Evolutionary conservation across 2,888 invertebrate genomes (phyloP).

Genomic region (Megastigmus dorsalis): DNA sequence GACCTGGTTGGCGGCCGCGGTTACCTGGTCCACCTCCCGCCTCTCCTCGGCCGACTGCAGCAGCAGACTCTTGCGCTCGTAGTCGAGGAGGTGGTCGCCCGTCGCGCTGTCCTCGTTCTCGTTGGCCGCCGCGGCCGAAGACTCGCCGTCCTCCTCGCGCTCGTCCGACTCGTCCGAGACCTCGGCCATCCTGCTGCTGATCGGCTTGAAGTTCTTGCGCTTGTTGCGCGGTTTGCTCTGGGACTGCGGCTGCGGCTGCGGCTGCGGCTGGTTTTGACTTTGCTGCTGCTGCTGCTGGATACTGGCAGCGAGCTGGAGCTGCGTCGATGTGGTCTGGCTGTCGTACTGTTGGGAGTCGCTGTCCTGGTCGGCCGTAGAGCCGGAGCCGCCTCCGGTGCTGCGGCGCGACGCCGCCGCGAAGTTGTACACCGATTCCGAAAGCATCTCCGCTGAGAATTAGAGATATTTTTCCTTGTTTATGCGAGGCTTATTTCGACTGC

Average conservation of each 20-base stretch:
- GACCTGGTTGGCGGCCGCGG: constrained; percentile 60
- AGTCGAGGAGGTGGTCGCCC: constrained; percentile 54
- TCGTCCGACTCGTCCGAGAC: constrained; percentile 70
- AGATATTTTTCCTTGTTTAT: too few species aligned
- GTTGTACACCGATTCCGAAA: constrained; percentile 74
- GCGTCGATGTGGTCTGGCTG: constrained; percentile 22
- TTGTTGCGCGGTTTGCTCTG: constrained; percentile 75
- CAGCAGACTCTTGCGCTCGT: constrained; percentile 51
- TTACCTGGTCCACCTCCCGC: too few species aligned
- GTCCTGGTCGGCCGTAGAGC: constrained; percentile 68
- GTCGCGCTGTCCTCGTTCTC: constrained; percentile 54
- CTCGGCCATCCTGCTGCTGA: constrained; percentile 74
- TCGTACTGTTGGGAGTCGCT: constrained; percentile 65
- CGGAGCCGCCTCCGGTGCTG: constrained; percentile 57
- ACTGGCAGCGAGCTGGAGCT: constrained; percentile 52
- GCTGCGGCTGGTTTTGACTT: too few species aligned
- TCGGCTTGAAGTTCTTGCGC: constrained; percentile 76
- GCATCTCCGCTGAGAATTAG: constrained; percentile 74
- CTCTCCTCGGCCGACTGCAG: constrained; percentile 41
- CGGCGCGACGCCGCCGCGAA: constrained; percentile 72
- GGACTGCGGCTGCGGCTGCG: constrained; percentile 63
- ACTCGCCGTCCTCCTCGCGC: constrained; percentile 56
- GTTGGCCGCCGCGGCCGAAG: constrained; percentile 61
- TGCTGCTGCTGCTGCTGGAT: constrained; percentile 63
- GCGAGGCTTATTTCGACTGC: too few species aligned